phyloP scores from a whole-genome alignment of 2,888 invertebrate genomes.

The Gandaritis pyraliata region DNA sequence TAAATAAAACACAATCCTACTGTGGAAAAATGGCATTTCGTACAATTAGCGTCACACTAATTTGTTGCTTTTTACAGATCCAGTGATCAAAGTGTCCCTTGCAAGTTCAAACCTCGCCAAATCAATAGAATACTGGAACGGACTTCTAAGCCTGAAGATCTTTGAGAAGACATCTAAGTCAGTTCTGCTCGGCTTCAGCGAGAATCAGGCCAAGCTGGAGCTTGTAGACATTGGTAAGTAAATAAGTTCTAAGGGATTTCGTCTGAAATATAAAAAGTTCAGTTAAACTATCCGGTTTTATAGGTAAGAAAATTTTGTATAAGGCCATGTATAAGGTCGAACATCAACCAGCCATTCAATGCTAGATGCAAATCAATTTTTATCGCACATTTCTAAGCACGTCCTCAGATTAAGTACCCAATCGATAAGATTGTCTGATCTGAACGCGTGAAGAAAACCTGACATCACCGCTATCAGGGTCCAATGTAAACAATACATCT shows the following conservation, averaged over 20 bases:
- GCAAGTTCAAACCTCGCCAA: conserved; percentile 90
- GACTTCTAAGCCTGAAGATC: conserved; percentile 89
- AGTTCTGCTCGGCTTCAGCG: conserved; percentile 88
- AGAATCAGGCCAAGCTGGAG: conserved; percentile 90
- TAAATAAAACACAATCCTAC: conserved; percentile 10
- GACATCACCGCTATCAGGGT: conserved; percentile 22
- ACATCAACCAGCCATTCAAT: not conserved
- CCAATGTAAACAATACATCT: conserved; percentile 23
- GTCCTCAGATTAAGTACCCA: conserved; percentile 25
- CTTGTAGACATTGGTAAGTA: conserved; percentile 88
- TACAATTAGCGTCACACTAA: not conserved
- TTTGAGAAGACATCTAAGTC: conserved; percentile 86
- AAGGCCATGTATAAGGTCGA: not conserved
- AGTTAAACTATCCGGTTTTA: too few relatives aligned
- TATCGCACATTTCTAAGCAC: conserved; percentile 17
- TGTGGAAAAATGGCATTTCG: conserved; percentile 12
- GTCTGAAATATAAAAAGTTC: too few relatives aligned
- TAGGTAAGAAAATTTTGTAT: too few relatives aligned
- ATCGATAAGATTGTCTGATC: conserved; percentile 38
- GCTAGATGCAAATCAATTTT: conserved; percentile 14
- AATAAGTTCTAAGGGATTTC: too few relatives aligned
- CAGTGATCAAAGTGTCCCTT: conserved; percentile 91
- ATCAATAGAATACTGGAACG: conserved; percentile 94
- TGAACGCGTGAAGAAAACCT: conserved; percentile 32
- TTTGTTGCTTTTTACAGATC: conserved; percentile 82